Percentiles rank a stretch among this genome's conserved stretches.
These are phyloP conservation scores for Peromyscus nudipes DNA, from an alignment of 2,797 vertebrate genomes.

Conservation along the genomic window DNA sequence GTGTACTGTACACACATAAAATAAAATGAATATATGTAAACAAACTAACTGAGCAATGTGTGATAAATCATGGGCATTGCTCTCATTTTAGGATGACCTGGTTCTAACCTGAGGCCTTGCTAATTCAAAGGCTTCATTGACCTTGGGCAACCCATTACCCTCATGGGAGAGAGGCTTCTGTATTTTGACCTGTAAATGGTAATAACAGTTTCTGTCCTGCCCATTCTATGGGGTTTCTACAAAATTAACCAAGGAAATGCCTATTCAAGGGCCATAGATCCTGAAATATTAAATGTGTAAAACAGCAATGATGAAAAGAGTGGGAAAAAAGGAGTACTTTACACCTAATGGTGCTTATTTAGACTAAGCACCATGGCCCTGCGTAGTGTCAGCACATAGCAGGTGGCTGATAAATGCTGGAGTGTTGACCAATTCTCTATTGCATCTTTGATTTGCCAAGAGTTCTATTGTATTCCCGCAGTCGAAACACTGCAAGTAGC, in stretches of 20 bases:
- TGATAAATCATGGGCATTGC: neutral
- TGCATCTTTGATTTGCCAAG: neutral
- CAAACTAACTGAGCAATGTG: no score
- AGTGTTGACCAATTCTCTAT: neutral
- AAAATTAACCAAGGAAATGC: neutral
- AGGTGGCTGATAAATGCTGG: neutral
- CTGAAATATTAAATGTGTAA: neutral
- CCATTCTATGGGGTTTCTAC: neutral
- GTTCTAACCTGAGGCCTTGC: neutral
- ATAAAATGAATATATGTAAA: neutral
- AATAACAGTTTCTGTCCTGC: slow-evolving; percentile 9
- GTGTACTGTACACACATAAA: neutral
- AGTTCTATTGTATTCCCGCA: neutral
- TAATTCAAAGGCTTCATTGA: neutral
- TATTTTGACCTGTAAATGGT: neutral
- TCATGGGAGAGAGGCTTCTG: neutral
- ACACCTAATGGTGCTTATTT: neutral
- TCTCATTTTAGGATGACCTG: neutral
- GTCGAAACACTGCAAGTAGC: slow-evolving; percentile 12
- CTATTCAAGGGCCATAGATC: neutral
- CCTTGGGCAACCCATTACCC: neutral
- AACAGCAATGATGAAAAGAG: neutral
- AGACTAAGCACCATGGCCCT: neutral
- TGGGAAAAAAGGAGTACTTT: neutral
- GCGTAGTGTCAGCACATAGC: neutral